Evolutionary conservation across 2,113 vertebrate species (phyloP).

Genomic region (Neolamprologus sp.): DNA sequence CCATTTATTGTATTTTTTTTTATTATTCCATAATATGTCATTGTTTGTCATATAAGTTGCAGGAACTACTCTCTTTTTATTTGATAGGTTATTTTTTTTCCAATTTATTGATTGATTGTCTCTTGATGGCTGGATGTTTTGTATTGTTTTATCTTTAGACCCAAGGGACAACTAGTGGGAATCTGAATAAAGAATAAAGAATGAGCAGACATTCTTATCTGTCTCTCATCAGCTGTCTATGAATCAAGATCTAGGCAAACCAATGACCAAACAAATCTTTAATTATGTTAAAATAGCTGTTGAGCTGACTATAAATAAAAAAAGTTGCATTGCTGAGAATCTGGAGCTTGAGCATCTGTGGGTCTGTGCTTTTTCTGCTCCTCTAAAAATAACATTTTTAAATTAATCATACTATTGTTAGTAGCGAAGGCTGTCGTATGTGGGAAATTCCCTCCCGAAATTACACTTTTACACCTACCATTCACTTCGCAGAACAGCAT

Average conservation of each 20-base stretch:
- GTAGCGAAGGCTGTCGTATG: not conserved
- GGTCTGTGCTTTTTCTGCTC: not conserved
- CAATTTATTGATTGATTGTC: not conserved
- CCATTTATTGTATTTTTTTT: not conserved
- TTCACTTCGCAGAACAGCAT: not conserved
- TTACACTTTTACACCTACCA: not conserved
- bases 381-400: not conserved
- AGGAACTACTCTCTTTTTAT: not conserved
- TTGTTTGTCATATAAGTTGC: not conserved
- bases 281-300: not conserved
- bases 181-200: not conserved
- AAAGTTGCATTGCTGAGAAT: not conserved
- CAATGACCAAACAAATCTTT: not conserved
- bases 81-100: not conserved
- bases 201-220: not conserved
- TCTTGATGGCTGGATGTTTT: not conserved
- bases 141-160: not conserved
- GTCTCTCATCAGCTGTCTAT: not conserved
- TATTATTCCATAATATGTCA: not conserved
- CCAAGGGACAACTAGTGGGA: not conserved
- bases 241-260: not conserved
- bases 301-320: not conserved
- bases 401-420: not conserved
- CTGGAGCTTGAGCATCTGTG: not conserved
- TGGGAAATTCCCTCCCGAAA: not conserved